Evolutionary conservation across 2,797 vertebrate species (phyloP), one percentile per base, ranked within the genome.

Genomic region (Mormyrus proboscirostris): DNA sequence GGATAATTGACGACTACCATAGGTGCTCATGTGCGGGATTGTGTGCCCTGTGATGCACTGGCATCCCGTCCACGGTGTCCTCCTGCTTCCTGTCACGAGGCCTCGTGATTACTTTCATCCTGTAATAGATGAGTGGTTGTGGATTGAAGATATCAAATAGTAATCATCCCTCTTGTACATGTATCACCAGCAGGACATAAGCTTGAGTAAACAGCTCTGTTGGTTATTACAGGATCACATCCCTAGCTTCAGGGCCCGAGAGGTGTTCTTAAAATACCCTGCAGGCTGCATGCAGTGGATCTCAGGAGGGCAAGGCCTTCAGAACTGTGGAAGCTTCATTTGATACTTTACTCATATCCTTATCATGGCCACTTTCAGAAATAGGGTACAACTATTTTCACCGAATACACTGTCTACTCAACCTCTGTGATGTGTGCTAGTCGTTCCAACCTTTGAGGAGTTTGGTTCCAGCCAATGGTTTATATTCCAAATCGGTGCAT

Each of bases 151-250:
- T 73, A 33, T 73, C 65, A 73, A 33, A 73, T 73, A 73, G 29
- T 73, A 29, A 38, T 73, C 10, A 38, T 38, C 14, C 29, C 29
- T 73, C 29, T 38, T 73, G 65, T 73, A 16, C 65, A 73, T 73
- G 29, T 73, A 73, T 73, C 12, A 73, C 65, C 65, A 73, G 65
- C 65, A 38, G 65, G 65, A 16, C 65, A 73, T 73, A 73, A 73
- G 65, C 65, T 38, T 73, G 65, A 73, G 95, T 96, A 38, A 33
- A 73, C 65, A 73, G 65, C 65, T 33, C 12, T 38, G 9, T 38
- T 14, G 2, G 65, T 38, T 73, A 73, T 73, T 73, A 38, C 29
- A 38, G 29, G 65, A 73, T 73, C 29, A 73, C 65, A 73, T 73
- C 65, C 65, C 16, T 33, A 14, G 65, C 65, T 73, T 73, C 29